Evolutionary conservation across 2,113 vertebrate species (phyloP), one percentile per base, ranked within the genome.

Genomic region (Xenus cinereus): DNA sequence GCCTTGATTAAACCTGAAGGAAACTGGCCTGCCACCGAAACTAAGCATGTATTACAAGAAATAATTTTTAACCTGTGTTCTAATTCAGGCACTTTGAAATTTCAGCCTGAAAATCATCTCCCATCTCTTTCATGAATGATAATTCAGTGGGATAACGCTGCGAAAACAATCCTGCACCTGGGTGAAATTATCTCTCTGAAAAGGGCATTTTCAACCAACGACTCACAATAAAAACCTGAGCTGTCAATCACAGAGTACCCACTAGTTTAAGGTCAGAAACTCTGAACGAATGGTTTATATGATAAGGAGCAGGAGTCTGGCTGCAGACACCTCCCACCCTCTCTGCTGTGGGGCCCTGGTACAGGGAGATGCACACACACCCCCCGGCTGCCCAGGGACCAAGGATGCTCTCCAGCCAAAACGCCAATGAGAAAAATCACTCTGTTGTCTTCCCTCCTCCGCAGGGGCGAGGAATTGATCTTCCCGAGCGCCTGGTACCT

Each of bases 1-100:
- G 91, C 86, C 83, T 90, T 87, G 89, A 95, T 95, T 78, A 93
- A 92, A 79, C 24, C 37, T 37, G 51, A 69, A 90, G 74, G 37
- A 93, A 95, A 91, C 15, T 19, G 28, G 22, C 39, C 89, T 12
- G 41, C 48, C 16, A 5, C 35, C 12, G 30, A 95, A 81, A 93
- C 90, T 73, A 57, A 89, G 59, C 60, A 19, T 24, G 18, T 90
- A 75, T 60, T 93, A 89, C 33, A 87, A 68, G 79, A 62, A 89
- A 64, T n/a, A 68, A 9, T 72, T 95, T 77, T 88, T 67, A 94
- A 89, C 66, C 50, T 85, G 62, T 41, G 9, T 51, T 90, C 39
- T 53, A 82, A 86, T 74, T 62, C 87, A 53, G 69, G 16, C 45
- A 64, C n/a, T 72, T 88, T 30, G 11, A 89, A 53, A 93, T 87